These are phyloP conservation scores for Parapsyche elsis DNA, from an alignment of 1,140 invertebrate species.

Conservation along the genomic window DNA sequence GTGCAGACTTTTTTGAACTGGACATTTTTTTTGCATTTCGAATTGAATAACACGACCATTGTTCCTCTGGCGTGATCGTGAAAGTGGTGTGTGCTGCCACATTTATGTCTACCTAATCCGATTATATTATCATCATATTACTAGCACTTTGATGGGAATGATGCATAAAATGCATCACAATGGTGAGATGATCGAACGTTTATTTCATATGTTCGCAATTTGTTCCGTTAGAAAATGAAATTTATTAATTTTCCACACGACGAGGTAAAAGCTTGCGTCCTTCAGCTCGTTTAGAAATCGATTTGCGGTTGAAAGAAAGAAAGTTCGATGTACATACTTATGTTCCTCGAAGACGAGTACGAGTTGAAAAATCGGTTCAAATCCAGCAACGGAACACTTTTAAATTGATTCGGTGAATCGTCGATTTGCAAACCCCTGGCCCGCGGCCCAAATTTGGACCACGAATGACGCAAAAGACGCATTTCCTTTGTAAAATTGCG, in stretches of 20 bases:
- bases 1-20: neutral
- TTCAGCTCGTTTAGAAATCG: neutral
- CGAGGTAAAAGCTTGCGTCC: neutral
- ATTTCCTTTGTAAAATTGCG: too few relatives aligned
- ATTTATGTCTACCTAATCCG: neutral
- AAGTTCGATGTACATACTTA: too few relatives aligned
- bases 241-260: neutral
- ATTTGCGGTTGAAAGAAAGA: neutral
- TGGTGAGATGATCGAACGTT: neutral
- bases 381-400: too few relatives aligned
- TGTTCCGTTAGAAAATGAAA: too few relatives aligned
- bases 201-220: too few relatives aligned
- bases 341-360: too few relatives aligned
- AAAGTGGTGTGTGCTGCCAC: neutral
- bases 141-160: neutral
- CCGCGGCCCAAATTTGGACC: too few relatives aligned
- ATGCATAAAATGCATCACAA: neutral
- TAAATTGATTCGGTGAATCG: too few relatives aligned
- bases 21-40: neutral
- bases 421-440: too few relatives aligned
- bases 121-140: neutral
- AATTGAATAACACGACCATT: constrained; percentile 6
- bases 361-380: too few relatives aligned
- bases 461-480: too few relatives aligned
- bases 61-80: neutral